Percentiles rank a stretch among this genome's conserved stretches.
Conservation (phyloP, 1,140 invertebrate species). For the Zophobas morio region DNA sequence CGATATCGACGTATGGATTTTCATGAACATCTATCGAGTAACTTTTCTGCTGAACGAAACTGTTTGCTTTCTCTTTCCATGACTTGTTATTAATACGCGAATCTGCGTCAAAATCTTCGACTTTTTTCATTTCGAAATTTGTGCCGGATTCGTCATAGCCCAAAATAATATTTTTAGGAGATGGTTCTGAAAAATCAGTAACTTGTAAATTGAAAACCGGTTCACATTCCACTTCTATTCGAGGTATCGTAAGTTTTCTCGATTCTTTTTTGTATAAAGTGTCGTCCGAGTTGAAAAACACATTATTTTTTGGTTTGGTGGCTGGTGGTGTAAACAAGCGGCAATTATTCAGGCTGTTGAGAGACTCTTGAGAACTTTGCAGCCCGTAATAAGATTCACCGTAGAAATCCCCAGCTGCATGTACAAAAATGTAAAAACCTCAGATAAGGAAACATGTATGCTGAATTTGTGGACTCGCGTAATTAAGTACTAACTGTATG, state of each 20-base stretch:
- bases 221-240: conserved; percentile 63
- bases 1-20: conserved; percentile 55
- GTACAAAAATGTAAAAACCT: conserved; percentile 56
- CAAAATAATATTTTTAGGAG: conserved; percentile 61
- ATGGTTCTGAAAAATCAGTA: conserved; percentile 64
- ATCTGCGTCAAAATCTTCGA: conserved; percentile 54
- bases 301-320: conserved; percentile 62
- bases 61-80: conserved; percentile 55
- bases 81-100: conserved; percentile 48
- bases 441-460: background rate
- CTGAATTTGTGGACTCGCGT: background rate
- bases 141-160: conserved; percentile 61
- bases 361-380: conserved; percentile 62
- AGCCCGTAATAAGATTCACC: conserved; percentile 52
- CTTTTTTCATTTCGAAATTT: conserved; percentile 53
- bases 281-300: conserved; percentile 66
- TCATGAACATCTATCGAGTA: conserved; percentile 62
- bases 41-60: conserved; percentile 62
- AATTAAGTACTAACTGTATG: too few relatives aligned
- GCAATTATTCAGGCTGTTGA: conserved; percentile 55
- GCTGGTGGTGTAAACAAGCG: conserved; percentile 62
- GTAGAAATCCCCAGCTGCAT: conserved; percentile 66
- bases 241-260: conserved; percentile 62
- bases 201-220: conserved; percentile 65
- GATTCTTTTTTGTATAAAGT: conserved; percentile 63